Percentiles rank a stretch among this genome's conserved stretches.
Evolutionary conservation across 2,113 vertebrate genomes (phyloP).

Genomic region (Felis chaus): DNA sequence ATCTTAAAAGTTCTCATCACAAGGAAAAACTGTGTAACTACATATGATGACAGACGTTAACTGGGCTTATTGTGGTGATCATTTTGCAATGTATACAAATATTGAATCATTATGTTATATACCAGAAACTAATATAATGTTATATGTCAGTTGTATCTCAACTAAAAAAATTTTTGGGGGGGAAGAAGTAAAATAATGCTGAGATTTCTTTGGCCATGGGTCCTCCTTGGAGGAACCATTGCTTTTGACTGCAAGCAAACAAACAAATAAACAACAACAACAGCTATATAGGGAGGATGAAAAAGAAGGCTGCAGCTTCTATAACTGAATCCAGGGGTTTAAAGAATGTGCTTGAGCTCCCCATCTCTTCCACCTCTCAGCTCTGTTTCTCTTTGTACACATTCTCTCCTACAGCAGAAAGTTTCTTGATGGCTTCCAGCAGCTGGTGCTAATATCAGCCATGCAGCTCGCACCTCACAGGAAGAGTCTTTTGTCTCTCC

Average conservation of each 20-base stretch:
- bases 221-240: not conserved
- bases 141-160: not conserved
- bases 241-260: not conserved
- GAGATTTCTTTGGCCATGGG: not conserved
- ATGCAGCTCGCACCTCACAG: not conserved
- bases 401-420: not conserved
- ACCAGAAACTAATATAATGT: not conserved
- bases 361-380: not conserved
- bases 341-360: not conserved
- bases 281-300: not conserved
- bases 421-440: not conserved
- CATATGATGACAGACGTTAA: not conserved
- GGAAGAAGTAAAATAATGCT: not conserved
- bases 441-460: not conserved
- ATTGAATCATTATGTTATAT: not conserved
- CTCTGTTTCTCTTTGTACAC: not conserved
- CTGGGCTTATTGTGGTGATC: not conserved
- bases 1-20: not conserved
- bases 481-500: not conserved
- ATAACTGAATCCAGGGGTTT: not conserved
- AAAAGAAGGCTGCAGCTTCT: not conserved
- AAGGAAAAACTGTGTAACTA: not conserved
- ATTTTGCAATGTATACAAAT: not conserved
- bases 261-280: not conserved
- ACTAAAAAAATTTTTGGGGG: not conserved